phyloP scores from a whole-genome alignment of 2,888 invertebrate genomes.

The Apantesis nais region DNA sequence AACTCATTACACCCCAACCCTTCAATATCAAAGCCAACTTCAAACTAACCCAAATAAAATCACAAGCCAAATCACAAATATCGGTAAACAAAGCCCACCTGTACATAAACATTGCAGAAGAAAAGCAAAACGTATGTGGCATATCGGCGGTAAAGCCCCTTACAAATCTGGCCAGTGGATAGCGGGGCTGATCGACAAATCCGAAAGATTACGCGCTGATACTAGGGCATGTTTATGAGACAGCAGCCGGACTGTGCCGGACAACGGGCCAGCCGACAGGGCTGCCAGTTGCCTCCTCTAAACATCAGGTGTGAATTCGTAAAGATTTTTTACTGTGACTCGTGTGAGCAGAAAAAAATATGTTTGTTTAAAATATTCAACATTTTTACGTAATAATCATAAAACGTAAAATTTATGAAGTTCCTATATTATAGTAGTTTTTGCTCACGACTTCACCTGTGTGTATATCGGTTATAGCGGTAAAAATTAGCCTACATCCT shows the following conservation, averaged over 20 bases:
- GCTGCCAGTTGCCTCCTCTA: slow-evolving; percentile 46
- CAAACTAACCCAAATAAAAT: slow-evolving; percentile 35
- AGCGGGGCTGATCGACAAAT: slow-evolving; percentile 85
- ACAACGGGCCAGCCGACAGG: slow-evolving; percentile 62
- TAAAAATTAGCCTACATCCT: no score
- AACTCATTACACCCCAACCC: slow-evolving; percentile 14
- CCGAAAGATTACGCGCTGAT: slow-evolving; percentile 85
- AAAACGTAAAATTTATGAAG: no score
- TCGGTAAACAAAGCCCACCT: slow-evolving; percentile 68
- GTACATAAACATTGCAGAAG: slow-evolving; percentile 79
- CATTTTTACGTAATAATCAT: no score
- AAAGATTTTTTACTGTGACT: background rate
- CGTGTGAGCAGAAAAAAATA: background rate
- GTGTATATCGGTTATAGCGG: no score
- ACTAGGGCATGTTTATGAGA: slow-evolving; percentile 83
- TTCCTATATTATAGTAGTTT: no score
- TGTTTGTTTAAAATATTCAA: background rate
- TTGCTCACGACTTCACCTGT: no score
- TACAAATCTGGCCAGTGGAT: slow-evolving; percentile 84
- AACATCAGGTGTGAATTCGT: background rate
- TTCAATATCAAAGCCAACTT: slow-evolving; percentile 5
- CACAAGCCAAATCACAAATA: slow-evolving; percentile 43
- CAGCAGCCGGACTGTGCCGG: slow-evolving; percentile 68
- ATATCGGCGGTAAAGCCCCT: slow-evolving; percentile 79
- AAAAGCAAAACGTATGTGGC: slow-evolving; percentile 82